phyloP scores from a whole-genome alignment of 2,113 vertebrate genomes.

The Labeo catla region DNA sequence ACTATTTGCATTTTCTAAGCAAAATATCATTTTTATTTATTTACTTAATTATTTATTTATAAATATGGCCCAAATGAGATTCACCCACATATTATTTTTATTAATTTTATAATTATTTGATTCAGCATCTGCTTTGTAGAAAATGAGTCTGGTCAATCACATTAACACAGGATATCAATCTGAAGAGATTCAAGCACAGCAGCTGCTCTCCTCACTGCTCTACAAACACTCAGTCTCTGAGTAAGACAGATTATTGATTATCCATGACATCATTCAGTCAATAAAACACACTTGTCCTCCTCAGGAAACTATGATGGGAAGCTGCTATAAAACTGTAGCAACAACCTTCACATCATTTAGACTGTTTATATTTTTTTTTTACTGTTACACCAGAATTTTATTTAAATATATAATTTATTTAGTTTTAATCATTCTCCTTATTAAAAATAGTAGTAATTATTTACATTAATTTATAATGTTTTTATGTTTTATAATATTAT shows the following conservation, averaged over 20 bases:
- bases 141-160: background rate
- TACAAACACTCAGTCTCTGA: background rate
- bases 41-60: background rate
- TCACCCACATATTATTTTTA: background rate
- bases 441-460: too few species aligned
- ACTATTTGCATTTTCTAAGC: background rate
- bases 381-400: background rate
- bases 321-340: background rate
- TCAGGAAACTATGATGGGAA: conserved; percentile 15
- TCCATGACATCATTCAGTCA: conserved; percentile 18
- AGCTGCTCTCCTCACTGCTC: background rate
- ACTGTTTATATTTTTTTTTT: background rate
- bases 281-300: conserved; percentile 16
- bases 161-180: background rate
- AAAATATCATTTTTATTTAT: background rate
- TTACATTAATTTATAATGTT: too few species aligned
- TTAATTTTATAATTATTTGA: background rate
- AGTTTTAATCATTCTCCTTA: too few species aligned
- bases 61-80: background rate
- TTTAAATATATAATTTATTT: background rate
- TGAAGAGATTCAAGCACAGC: background rate
- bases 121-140: background rate
- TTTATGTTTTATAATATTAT: too few species aligned
- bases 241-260: conserved; percentile 19
- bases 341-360: background rate